Percentiles rank a stretch among this genome's conserved stretches.
Conservation (phyloP, 2,797 vertebrate species). For the Bradypodion ventrale region DNA sequence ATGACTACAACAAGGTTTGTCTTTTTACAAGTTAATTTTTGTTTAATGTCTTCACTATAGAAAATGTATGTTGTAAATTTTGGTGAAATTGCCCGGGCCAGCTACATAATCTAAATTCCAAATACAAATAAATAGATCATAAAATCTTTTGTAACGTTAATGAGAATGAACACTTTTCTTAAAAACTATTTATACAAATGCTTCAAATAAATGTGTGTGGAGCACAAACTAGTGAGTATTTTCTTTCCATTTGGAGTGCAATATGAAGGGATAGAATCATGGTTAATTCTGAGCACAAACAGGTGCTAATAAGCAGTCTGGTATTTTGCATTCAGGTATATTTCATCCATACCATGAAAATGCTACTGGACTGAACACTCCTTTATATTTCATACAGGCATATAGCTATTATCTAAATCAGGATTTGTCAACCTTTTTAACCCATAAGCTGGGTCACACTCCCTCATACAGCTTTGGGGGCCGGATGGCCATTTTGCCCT, state of each 20-base stretch:
- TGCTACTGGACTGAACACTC: background rate
- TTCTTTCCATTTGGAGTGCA: background rate
- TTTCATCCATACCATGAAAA: background rate
- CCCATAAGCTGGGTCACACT: no score
- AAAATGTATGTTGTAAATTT: background rate
- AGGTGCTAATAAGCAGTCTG: background rate
- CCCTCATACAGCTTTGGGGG: no score
- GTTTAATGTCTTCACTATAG: background rate
- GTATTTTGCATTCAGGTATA: background rate
- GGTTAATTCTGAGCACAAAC: background rate
- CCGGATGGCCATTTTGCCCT: no score
- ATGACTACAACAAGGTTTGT: background rate
- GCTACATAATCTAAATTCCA: background rate
- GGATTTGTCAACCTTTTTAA: no score
- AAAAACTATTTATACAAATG: background rate
- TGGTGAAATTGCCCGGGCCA: background rate
- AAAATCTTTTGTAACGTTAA: background rate
- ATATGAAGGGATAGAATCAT: background rate
- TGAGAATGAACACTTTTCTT: background rate
- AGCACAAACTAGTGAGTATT: background rate
- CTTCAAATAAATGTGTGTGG: background rate
- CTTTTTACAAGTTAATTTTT: background rate
- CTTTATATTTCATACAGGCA: background rate
- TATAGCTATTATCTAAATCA: background rate
- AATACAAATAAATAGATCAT: background rate